Base-by-base conservation (phyloP, 2,113 vertebrate genomes). In the Equus przewalskii region DNA sequence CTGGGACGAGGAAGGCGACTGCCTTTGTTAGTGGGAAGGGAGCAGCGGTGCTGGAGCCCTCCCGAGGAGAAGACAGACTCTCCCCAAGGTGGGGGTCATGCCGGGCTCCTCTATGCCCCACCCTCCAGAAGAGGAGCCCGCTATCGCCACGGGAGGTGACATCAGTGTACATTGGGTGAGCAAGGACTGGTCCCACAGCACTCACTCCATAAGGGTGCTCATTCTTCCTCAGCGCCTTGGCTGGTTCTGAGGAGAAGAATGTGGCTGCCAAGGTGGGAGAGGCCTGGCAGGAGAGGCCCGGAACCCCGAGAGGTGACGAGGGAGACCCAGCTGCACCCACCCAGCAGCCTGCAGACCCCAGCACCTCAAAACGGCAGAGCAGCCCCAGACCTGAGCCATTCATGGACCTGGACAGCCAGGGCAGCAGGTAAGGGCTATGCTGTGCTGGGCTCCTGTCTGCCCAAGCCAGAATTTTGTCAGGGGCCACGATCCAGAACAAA, bases 341-440 rank as follows among this genome's bases (percentile, higher is more conserved):
- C 16, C 89, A 51, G 58, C 65, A 84, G 22, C 56, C 56, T n/a
- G 33, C 10, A 70, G 65, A 80, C 15, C 8, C 33, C 21, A 46
- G 62, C 26, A 41, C 15, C 51, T 46, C 24, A 21, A 94, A 96
- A 41, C 21, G 0, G 13, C 49, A 36, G 78, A 72, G 67, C 11
- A 81, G 76, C 46, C 28, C 54, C 60, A 46, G 33, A 79, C 36
- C 75, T 0, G n/a, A 97, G 64, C 58, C 86, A 36, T 56, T 10
- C 5, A 5, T 82, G 1, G 60, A 89, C 46, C 36, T 64, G 54
- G 89, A 97, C 15, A 51, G 8, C 51, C 7, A 15, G 7, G 30
- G 12, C 30, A 69, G 41, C 95, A 97, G 94, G 97, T 97, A 87
- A 96, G 85, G 18, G 49, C 24, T n/a, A 3, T 28, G 3, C 24